Conservation (phyloP, 1,140 invertebrate genomes). For the Lycorma delicatula region DNA sequence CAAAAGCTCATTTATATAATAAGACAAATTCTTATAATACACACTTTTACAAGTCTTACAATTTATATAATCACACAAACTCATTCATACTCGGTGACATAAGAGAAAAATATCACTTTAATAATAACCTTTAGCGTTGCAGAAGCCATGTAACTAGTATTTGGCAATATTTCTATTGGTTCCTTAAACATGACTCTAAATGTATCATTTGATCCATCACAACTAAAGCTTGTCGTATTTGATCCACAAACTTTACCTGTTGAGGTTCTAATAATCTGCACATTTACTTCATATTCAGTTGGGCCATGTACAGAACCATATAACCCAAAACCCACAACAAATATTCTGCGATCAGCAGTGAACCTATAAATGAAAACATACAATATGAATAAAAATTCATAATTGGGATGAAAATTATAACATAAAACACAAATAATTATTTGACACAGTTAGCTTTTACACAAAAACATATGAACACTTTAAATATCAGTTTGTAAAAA, state of each 20-base stretch:
- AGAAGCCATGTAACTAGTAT: conserved; percentile 74
- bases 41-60: too few species aligned
- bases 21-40: too few species aligned
- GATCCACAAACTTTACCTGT: conserved; percentile 67
- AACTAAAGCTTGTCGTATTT: conserved; percentile 68
- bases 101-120: too few species aligned
- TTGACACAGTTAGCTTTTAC: too few species aligned
- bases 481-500: too few species aligned
- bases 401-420: too few species aligned
- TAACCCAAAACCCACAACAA: conserved; percentile 78
- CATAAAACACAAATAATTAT: too few species aligned
- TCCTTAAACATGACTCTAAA: conserved; percentile 86
- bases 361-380: conserved; percentile 53
- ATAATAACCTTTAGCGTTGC: conserved; percentile 66
- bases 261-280: conserved; percentile 69
- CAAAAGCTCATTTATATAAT: too few species aligned
- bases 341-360: conserved; percentile 72
- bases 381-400: too few species aligned
- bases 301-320: conserved; percentile 80
- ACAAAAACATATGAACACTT: too few species aligned
- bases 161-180: conserved; percentile 72
- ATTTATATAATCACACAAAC: too few species aligned
- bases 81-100: too few species aligned
- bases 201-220: conserved; percentile 71
- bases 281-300: conserved; percentile 69